These are phyloP conservation scores for Tenualosa thibaudeaui DNA, from an alignment of 2,797 vertebrate species.

Conservation along the genomic window DNA sequence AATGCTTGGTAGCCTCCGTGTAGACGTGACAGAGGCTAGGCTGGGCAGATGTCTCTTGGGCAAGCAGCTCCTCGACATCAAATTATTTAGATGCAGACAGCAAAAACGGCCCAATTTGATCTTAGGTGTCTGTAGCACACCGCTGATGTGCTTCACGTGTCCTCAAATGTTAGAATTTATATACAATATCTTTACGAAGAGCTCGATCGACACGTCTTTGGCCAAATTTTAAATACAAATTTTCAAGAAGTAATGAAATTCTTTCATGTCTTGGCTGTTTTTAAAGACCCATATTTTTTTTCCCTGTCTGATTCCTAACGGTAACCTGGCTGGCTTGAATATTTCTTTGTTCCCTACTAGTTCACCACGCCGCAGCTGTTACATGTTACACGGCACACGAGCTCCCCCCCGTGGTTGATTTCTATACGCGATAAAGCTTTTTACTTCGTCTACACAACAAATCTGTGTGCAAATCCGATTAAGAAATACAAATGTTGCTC, in stretches of 20 bases:
- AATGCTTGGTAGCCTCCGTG: background rate
- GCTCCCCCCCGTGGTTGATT: constrained; percentile 63
- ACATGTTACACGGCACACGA: constrained; percentile 48
- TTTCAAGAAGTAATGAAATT: too few relatives aligned
- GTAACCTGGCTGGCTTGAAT: constrained; percentile 4
- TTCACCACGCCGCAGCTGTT: constrained; percentile 29
- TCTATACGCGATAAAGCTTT: constrained; percentile 33
- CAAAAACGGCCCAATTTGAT: background rate
- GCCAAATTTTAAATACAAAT: background rate
- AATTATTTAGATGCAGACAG: background rate
- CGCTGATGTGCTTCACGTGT: background rate
- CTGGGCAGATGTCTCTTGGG: background rate
- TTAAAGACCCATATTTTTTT: background rate
- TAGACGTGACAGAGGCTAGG: background rate
- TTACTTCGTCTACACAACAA: constrained; percentile 39
- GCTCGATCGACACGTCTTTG: background rate
- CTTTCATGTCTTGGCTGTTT: too few relatives aligned
- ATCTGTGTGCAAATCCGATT: constrained; percentile 17
- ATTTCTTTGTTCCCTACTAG: constrained; percentile 72
- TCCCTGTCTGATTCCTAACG: background rate
- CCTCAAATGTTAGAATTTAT: too few relatives aligned
- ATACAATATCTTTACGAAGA: too few relatives aligned
- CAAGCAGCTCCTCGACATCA: background rate
- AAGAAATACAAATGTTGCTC: constrained; percentile 11
- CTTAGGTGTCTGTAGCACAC: background rate